phyloP scores from a whole-genome alignment of 1,140 invertebrate genomes.

The honey bee (Apis mellifera) region Amel_HAv3.1 CM009931.2:5175501-5176000 shows the following conservation, averaged over 20 bases:
- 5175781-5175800: constrained; percentile 26
- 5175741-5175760: constrained; percentile 49
- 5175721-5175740: constrained; percentile 42
- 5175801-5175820: constrained; percentile 45
- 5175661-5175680: constrained; percentile 10
- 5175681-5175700: constrained; percentile 31
- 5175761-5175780: constrained; percentile 47
- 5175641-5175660: constrained; percentile 5
- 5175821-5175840: constrained; percentile 50
- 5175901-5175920: not conserved
- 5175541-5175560: not conserved
- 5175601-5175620: not conserved
- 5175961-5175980: not conserved
- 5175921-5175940: not conserved
- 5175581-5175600: not conserved
- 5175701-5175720: constrained; percentile 27
- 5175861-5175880: constrained; percentile 42
- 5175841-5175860: constrained; percentile 48
- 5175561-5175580: not conserved
- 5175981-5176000: not conserved
- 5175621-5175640: not conserved
- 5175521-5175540: not conserved
- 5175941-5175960: constrained; percentile 16
- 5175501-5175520: not conserved
- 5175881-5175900: constrained; percentile 4